phyloP scores from a whole-genome alignment of 2,797 vertebrate genomes.

The Chelonia mydas region DNA sequence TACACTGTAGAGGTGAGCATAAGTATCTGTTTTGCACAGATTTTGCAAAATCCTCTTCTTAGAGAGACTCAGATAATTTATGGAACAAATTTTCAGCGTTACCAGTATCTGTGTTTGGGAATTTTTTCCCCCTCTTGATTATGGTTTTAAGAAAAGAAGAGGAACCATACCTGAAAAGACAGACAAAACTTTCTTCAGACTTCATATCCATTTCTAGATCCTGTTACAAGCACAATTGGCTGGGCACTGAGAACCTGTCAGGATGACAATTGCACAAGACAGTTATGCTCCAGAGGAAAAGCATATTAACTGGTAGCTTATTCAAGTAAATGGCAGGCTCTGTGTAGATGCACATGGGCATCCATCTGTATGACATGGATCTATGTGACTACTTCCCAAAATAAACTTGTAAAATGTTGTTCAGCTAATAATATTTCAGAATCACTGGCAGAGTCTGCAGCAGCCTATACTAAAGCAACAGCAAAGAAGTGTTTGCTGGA shows the following conservation, averaged over 20 bases:
- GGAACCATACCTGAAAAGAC: background rate
- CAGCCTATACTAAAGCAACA: conserved; percentile 98
- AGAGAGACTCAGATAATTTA: accelerated
- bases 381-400: background rate
- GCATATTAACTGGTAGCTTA: background rate
- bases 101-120: background rate
- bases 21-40: background rate
- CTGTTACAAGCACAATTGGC: background rate
- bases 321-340: background rate
- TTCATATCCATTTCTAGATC: background rate
- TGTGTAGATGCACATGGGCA: background rate
- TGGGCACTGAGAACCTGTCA: background rate
- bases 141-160: background rate
- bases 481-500: conserved; percentile 96
- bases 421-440: conserved; percentile 91
- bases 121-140: background rate
- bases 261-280: background rate
- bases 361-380: background rate
- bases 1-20: background rate
- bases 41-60: background rate
- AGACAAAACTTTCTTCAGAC: background rate
- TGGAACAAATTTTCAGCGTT: background rate
- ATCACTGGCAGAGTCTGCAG: conserved; percentile 97
- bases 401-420: conserved; percentile 44
- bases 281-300: background rate